These are phyloP conservation scores for Atrina japonica DNA, from an alignment of 2,888 invertebrate species.

Conservation along the genomic window DNA sequence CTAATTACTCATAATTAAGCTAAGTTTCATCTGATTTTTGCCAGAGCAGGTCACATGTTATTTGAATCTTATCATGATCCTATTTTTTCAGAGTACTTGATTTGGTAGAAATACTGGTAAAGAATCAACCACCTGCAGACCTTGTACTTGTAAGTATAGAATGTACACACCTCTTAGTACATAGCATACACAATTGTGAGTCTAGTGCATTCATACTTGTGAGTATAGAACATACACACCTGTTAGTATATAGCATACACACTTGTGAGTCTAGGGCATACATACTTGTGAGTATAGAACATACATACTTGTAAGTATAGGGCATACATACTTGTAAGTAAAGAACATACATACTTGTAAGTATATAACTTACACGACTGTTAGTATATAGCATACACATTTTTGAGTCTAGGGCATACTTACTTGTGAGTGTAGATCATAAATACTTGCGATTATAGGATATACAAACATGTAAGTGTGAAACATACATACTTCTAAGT, in stretches of 20 bases:
- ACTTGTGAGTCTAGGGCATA: background rate
- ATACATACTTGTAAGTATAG: too few species aligned
- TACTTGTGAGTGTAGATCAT: background rate
- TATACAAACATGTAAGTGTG: too few species aligned
- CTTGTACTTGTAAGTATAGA: constrained; percentile 61
- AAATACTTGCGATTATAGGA: too few species aligned
- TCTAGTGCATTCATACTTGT: background rate
- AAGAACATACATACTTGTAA: background rate
- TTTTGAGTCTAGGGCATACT: background rate
- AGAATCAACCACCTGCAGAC: constrained; percentile 56
- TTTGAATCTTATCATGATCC: too few species aligned
- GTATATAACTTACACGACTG: too few species aligned
- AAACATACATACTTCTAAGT: too few species aligned
- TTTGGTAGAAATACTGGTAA: constrained; percentile 66
- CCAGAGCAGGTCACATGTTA: too few species aligned
- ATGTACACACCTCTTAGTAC: too few species aligned
- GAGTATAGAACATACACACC: too few species aligned
- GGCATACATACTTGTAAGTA: background rate
- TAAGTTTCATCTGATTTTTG: too few species aligned
- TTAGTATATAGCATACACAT: background rate
- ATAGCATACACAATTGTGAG: background rate
- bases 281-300: background rate
- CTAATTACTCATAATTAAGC: too few species aligned
- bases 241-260: too few species aligned
- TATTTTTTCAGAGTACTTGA: constrained; percentile 65